A percentile compares a stretch with the other conserved stretches of the same genome.
phyloP scores from a whole-genome alignment of 2,113 vertebrate species.

The Pteruthius melanotis region DNA sequence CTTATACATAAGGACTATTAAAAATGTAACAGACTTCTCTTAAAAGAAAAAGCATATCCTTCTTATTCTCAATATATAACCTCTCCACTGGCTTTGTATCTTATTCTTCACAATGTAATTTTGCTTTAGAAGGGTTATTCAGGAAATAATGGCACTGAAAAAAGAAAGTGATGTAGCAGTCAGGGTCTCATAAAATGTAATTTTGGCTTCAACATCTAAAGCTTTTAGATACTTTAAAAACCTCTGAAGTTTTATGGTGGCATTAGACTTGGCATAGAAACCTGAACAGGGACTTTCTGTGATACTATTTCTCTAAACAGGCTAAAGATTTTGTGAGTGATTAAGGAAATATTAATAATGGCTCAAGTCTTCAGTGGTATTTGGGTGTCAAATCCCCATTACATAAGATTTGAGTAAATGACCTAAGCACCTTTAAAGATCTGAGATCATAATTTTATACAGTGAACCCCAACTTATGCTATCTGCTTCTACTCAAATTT shows the following conservation, averaged over 20 bases:
- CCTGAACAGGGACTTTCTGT: not conserved
- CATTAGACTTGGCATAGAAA: not conserved
- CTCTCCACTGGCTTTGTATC: not conserved
- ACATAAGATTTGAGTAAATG: not conserved
- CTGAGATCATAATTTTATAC: not conserved
- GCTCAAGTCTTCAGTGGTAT: not conserved
- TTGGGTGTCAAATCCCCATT: not conserved
- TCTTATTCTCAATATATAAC: not conserved
- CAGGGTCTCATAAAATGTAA: not conserved
- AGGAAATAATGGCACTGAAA: not conserved
- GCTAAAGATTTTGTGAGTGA: not conserved
- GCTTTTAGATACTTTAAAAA: not conserved
- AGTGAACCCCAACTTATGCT: rapidly evolving
- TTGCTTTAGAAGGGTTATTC: not conserved
- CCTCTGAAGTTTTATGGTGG: not conserved
- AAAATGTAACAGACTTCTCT: not conserved
- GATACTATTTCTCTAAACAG: not conserved
- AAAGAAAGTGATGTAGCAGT: not conserved
- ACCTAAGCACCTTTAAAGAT: not conserved
- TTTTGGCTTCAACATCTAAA: conserved; percentile 13
- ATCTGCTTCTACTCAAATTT: not conserved
- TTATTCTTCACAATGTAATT: not conserved
- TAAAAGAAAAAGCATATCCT: not conserved
- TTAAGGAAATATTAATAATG: not conserved
- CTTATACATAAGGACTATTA: not conserved